Evolutionary conservation across 2,797 vertebrate species (phyloP).

Genomic region (Pangasius larnaudii): DNA sequence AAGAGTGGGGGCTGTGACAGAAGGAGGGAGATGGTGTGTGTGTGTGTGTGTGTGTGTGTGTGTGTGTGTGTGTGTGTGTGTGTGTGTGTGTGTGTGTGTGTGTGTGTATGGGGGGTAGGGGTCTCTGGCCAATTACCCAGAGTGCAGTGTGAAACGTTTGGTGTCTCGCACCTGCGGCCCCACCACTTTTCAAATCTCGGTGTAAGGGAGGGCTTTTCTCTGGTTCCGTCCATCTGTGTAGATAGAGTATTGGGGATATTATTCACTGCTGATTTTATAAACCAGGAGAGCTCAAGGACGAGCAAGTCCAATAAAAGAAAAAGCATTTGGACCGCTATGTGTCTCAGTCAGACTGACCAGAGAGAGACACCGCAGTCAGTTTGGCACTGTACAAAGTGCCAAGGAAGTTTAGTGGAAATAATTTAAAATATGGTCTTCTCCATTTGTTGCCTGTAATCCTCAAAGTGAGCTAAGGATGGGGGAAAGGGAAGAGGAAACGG

Average conservation of each 20-base stretch:
- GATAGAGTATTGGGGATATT: conserved; percentile 42
- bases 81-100: conserved; percentile 18
- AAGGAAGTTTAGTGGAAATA: conserved; percentile 25
- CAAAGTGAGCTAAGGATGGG: conserved; percentile 8
- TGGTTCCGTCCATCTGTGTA: conserved; percentile 32
- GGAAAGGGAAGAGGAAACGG: conserved; percentile 16
- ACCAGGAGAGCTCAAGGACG: conserved; percentile 52
- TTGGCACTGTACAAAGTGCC: conserved; percentile 12
- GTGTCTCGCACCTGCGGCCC: conserved; percentile 81
- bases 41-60: conserved; percentile 51
- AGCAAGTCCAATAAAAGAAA: conserved; percentile 51
- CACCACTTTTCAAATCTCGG: conserved; percentile 54
- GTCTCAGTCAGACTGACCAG: conserved; percentile 13
- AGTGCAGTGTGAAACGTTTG: conserved; percentile 79
- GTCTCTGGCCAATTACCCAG: conserved; percentile 81
- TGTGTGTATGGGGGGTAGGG: conserved; percentile 22
- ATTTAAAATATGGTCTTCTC: conserved; percentile 47
- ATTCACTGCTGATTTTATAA: conserved; percentile 57
- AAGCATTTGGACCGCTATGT: neutral
- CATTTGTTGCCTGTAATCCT: conserved; percentile 10
- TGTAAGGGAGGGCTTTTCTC: conserved; percentile 32
- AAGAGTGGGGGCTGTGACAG: conserved; percentile 39
- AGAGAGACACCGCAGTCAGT: conserved; percentile 6
- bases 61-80: neutral
- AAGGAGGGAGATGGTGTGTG: conserved; percentile 50